phyloP scores from a whole-genome alignment of 2,113 vertebrate species.

The Clarias gariepinus region DNA sequence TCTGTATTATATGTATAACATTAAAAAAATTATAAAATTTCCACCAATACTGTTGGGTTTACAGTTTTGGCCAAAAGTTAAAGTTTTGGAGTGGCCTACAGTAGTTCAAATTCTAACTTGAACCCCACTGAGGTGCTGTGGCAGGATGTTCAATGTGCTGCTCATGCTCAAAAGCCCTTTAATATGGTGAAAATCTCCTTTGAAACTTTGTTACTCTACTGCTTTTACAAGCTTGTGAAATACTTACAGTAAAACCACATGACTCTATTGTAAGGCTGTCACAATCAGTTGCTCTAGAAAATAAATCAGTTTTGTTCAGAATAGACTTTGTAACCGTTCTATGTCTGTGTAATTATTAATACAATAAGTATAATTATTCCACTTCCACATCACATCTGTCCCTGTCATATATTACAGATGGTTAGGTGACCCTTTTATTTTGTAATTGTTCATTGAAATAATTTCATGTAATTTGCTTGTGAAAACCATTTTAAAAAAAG shows the following conservation, averaged over 20 bases:
- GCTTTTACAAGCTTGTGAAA: constrained; percentile 41
- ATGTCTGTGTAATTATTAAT: constrained; percentile 16
- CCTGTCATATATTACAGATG: constrained; percentile 5
- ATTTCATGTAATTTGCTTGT: not conserved
- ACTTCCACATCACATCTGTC: not conserved
- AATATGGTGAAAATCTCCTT: not conserved
- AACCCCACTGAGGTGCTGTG: not conserved
- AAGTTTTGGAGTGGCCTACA: not conserved
- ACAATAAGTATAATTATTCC: constrained; percentile 20
- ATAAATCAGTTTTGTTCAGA: not conserved
- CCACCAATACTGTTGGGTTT: too few relatives aligned
- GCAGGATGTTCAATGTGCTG: not conserved
- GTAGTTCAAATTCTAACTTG: not conserved
- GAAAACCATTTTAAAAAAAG: constrained; percentile 18
- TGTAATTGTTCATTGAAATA: not conserved
- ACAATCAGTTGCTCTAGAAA: constrained; percentile 20
- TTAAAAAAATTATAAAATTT: too few relatives aligned
- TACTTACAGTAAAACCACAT: constrained; percentile 21
- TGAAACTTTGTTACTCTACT: constrained; percentile 32
- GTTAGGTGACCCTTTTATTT: constrained; percentile 8
- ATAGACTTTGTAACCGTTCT: constrained; percentile 3
- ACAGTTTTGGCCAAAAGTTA: not conserved
- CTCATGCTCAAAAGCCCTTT: not conserved
- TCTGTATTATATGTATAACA: too few relatives aligned
- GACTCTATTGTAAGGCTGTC: constrained; percentile 40